phyloP scores from a whole-genome alignment of 2,113 vertebrate species.

The Lagopus muta region DNA sequence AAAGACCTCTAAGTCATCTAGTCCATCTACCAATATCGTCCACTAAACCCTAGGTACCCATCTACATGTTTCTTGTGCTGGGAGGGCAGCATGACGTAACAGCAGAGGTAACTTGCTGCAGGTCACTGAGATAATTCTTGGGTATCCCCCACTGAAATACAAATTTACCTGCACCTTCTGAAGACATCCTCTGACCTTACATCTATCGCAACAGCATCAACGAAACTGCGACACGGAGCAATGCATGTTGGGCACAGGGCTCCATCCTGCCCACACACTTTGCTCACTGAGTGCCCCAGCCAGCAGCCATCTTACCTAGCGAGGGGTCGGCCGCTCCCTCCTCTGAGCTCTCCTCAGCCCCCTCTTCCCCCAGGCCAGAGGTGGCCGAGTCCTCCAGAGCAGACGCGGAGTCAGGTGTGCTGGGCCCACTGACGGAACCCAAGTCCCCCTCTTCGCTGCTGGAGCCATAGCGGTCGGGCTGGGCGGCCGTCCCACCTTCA shows the following conservation, averaged over 20 bases:
- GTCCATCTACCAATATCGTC: too few species aligned
- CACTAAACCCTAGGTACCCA: too few species aligned
- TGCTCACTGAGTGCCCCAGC: background rate
- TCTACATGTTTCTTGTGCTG: background rate
- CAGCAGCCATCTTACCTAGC: conserved; percentile 68
- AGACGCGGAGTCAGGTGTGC: conserved; percentile 84
- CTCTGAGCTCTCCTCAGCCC: conserved; percentile 80
- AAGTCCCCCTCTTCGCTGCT: conserved; percentile 89
- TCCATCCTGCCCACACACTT: background rate
- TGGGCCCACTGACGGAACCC: conserved; percentile 84
- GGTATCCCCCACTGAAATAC: background rate
- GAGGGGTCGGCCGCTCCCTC: conserved; percentile 67
- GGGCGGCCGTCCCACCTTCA: conserved; percentile 65
- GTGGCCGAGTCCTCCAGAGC: conserved; percentile 81
- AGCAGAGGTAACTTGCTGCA: background rate
- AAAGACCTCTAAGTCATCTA: too few species aligned
- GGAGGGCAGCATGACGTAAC: background rate
- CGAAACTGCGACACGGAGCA: accelerated
- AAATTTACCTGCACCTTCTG: background rate
- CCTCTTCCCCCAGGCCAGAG: conserved; percentile 81
- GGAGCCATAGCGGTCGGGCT: conserved; percentile 81
- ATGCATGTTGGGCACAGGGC: accelerated
- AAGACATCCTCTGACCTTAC: accelerated
- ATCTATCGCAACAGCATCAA: background rate
- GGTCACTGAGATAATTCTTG: background rate